Base-by-base conservation (phyloP, 2,888 invertebrate species). In the Apoderus coryli region DNA sequence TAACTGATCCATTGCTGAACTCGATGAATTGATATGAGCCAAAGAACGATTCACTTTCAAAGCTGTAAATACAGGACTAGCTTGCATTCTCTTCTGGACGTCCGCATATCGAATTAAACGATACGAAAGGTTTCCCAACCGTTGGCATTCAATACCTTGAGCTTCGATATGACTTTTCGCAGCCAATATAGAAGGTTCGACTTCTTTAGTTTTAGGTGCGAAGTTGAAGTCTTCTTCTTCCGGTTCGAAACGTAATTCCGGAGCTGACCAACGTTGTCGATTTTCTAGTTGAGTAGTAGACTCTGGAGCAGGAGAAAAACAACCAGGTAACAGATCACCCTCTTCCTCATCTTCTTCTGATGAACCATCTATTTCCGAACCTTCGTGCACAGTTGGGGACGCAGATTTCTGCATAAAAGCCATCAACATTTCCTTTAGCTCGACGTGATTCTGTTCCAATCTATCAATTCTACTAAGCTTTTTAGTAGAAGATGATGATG, bases 41-140 rank as follows among this genome's bases (percentile, higher is more conserved):
- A 34, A 9, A 12, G 25, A 14, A 3, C 4, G 13, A 19, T 35
- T 32, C 13, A 19, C 26, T 2, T 16, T 7, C 14, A 33, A 25
- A 3, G 35, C 32, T n/a, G 14, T 30, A 31, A 39, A 39, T 6
- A 39, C 39, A 3, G 39, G 36, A 10, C 25, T 32, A 22, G 29
- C 29, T 9, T 29, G 23, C 16, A 29, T 7, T 22, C 23, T 29
- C 14, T 29, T 29, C 6, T 29, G 29, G 9, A 22, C 29, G 4
- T 29, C 29, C 5, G 23, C 10, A 13, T 29, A 29, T 22, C 29
- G 4, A n/a, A 29, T 29, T 22, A 13, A 12, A 14, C 23, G 22
- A n/a, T 22, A 29, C 3, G 29, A 29, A 5, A 4, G 3, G 4
- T 5, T 9, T 4, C 29, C 13, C 10, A 29, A 10, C 9, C 29